Conservation (phyloP, 2,888 invertebrate genomes). For the Ditylenchus weischeri region DNA sequence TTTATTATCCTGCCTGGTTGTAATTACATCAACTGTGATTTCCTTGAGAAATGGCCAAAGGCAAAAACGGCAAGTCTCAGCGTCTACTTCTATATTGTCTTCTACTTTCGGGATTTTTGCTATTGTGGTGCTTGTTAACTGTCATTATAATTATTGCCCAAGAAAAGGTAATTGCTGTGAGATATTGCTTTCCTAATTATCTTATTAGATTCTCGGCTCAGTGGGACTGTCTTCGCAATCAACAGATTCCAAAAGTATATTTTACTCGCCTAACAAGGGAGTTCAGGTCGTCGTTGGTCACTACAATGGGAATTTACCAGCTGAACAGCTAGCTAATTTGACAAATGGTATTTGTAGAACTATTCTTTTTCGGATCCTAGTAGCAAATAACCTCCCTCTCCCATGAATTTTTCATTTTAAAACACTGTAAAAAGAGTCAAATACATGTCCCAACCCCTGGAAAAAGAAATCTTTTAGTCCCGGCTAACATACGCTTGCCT, state of each 20-base stretch:
- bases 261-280: constrained; percentile 21
- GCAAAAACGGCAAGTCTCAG: neutral
- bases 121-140: constrained; percentile 53
- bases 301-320: constrained; percentile 57
- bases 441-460: too few species aligned
- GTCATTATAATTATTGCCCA: constrained; percentile 50
- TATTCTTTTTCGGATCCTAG: too few species aligned
- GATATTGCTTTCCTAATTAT: neutral
- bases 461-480: too few species aligned
- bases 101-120: constrained; percentile 44
- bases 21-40: too few species aligned
- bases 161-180: constrained; percentile 32
- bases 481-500: too few species aligned
- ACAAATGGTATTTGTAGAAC: constrained; percentile 40
- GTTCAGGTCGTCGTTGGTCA: constrained; percentile 58
- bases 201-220: constrained; percentile 21
- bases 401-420: too few species aligned
- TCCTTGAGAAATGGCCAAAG: neutral
- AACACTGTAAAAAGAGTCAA: too few species aligned
- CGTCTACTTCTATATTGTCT: constrained; percentile 34
- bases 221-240: neutral
- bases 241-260: too few species aligned
- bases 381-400: too few species aligned
- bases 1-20: too few species aligned
- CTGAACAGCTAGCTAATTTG: constrained; percentile 49